A percentile compares a stretch with the other conserved stretches of the same genome.
Conservation (phyloP, 2,888 invertebrate genomes). For the Gymnoscelis rufifasciata region DNA sequence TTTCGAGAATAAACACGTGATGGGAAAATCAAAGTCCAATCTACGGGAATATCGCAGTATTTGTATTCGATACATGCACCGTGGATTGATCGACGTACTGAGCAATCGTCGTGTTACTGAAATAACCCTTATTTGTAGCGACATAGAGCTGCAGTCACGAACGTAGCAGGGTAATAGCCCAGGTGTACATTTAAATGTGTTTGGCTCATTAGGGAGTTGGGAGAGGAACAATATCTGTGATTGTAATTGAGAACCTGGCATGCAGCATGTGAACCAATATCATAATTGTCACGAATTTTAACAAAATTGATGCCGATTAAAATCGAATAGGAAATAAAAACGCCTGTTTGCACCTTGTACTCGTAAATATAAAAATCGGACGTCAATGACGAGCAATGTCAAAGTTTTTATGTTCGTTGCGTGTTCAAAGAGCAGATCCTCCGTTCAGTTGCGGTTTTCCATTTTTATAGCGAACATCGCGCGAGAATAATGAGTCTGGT, state of each 20-base stretch:
- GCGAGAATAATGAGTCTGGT: slow-evolving; percentile 27
- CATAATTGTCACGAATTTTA: too few species aligned
- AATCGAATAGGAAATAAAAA: too few species aligned
- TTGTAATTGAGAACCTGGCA: neutral
- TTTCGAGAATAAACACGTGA: slow-evolving; percentile 22
- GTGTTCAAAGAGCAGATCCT: neutral
- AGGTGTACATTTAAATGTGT: slow-evolving; percentile 5
- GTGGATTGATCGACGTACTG: slow-evolving; percentile 22
- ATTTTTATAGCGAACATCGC: slow-evolving; percentile 11
- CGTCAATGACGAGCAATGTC: neutral
- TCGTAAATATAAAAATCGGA: too few species aligned
- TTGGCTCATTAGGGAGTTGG: neutral
- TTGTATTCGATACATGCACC: slow-evolving; percentile 26
- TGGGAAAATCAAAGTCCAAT: slow-evolving; percentile 20
- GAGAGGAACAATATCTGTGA: neutral
- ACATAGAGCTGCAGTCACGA: slow-evolving; percentile 1
- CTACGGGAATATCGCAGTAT: slow-evolving; percentile 11
- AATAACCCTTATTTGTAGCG: slow-evolving; percentile 7
- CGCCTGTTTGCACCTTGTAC: too few species aligned
- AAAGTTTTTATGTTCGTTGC: neutral
- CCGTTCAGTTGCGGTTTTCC: slow-evolving; percentile 3
- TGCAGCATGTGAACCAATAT: too few species aligned
- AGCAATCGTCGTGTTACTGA: slow-evolving; percentile 7
- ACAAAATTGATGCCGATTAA: too few species aligned
- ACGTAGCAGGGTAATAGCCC: neutral